phyloP scores from a whole-genome alignment of 2,888 invertebrate species.

The Amphipoea lucens region DNA sequence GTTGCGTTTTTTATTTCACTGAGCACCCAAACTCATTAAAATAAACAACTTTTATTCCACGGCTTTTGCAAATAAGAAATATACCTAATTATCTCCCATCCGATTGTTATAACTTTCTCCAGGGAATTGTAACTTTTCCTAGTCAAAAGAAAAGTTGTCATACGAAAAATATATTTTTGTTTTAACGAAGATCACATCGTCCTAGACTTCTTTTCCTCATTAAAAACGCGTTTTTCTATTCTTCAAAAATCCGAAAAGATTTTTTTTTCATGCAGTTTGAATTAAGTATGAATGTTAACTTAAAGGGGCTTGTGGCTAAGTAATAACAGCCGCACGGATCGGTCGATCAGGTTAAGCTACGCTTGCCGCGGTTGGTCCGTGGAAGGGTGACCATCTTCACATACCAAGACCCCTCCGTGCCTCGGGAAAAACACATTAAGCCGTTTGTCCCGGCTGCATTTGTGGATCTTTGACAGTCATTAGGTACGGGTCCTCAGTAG shows the following conservation, averaged over 20 bases:
- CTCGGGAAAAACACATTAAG: neutral
- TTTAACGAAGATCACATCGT: conserved; percentile 25
- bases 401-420: neutral
- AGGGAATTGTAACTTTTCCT: conserved; percentile 7
- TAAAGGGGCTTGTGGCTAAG: neutral
- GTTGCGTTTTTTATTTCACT: conserved; percentile 1
- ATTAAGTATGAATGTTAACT: neutral
- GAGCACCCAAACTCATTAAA: conserved; percentile 15
- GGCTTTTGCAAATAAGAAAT: conserved; percentile 17
- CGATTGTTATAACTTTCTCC: conserved; percentile 32
- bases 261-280: neutral
- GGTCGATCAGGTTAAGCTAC: neutral
- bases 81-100: neutral
- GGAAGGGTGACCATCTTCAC: neutral
- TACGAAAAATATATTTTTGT: conserved; percentile 8
- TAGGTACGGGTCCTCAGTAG: neutral
- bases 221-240: neutral
- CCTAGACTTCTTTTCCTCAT: neutral
- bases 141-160: neutral
- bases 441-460: neutral
- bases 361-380: neutral
- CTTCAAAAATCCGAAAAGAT: neutral
- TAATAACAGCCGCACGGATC: neutral
- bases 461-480: neutral
- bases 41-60: conserved; percentile 13